A percentile compares a stretch with the other conserved stretches of the same genome.
These are phyloP conservation scores for Festucalex cinctus DNA, from an alignment of 2,113 vertebrate genomes.

Conservation along the genomic window DNA sequence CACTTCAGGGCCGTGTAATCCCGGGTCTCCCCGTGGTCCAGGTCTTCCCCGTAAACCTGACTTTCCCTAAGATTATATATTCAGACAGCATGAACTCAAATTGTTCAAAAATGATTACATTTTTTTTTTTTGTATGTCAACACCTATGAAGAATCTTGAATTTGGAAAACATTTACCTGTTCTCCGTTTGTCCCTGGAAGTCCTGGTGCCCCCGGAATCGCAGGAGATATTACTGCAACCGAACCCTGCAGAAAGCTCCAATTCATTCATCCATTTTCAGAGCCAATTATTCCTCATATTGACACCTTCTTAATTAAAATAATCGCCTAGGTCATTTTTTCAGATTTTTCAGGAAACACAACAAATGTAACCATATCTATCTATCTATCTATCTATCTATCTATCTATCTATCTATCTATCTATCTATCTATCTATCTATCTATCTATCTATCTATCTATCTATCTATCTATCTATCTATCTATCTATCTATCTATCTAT, in stretches of 20 bases:
- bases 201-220: slow-evolving; percentile 24
- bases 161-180: slow-evolving; percentile 27
- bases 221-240: not conserved
- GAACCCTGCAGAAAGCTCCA: slow-evolving; percentile 42
- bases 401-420: too few relatives aligned
- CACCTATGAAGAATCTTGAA: not conserved
- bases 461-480: too few relatives aligned
- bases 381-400: too few relatives aligned
- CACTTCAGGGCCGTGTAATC: slow-evolving; percentile 27
- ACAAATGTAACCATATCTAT: too few relatives aligned
- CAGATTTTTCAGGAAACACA: too few relatives aligned
- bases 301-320: too few relatives aligned
- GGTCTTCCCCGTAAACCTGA: slow-evolving; percentile 24
- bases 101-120: not conserved
- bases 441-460: too few relatives aligned
- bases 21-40: slow-evolving; percentile 35
- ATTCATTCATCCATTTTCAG: too few relatives aligned
- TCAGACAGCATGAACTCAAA: not conserved
- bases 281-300: too few relatives aligned
- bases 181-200: slow-evolving; percentile 32
- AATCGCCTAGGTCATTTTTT: too few relatives aligned
- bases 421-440: too few relatives aligned
- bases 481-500: too few relatives aligned
- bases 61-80: slow-evolving; percentile 30
- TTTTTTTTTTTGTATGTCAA: not conserved